Conservation (phyloP, 1,140 invertebrate genomes). For the Zophobas morio region DNA sequence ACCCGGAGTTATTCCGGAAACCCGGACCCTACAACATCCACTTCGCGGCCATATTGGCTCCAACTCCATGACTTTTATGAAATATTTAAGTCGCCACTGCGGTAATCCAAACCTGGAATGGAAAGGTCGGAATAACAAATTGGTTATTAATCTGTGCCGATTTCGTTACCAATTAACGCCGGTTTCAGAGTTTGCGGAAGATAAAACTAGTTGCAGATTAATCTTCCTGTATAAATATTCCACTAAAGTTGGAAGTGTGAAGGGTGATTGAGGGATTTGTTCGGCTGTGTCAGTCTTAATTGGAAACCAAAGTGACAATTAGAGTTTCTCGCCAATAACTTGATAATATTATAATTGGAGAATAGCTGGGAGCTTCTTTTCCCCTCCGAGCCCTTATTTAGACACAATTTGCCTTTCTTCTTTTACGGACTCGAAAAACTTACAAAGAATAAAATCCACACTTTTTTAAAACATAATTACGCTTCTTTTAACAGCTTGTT, state of each 20-base stretch:
- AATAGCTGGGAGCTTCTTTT: constrained; percentile 55
- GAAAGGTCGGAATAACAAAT: constrained; percentile 12
- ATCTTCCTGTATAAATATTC: constrained; percentile 41
- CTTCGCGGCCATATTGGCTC: constrained; percentile 51
- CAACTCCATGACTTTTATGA: constrained; percentile 44
- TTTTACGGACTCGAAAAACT: constrained; percentile 28
- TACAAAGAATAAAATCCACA: constrained; percentile 43
- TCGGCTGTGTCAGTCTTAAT: constrained; percentile 54
- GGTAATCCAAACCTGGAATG: too few species aligned
- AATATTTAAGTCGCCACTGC: constrained; percentile 31
- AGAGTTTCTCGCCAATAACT: constrained; percentile 62
- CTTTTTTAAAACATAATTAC: constrained; percentile 58
- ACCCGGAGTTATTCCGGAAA: constrained; percentile 47
- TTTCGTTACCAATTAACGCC: constrained; percentile 6
- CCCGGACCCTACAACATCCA: constrained; percentile 42
- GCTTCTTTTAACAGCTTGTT: constrained; percentile 45
- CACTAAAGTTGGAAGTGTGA: constrained; percentile 49
- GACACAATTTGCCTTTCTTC: constrained; percentile 45
- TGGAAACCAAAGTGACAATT: constrained; percentile 64
- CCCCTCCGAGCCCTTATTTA: constrained; percentile 40
- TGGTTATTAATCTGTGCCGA: constrained; percentile 11
- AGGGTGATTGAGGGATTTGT: constrained; percentile 50
- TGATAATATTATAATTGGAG: constrained; percentile 64
- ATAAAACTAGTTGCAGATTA: constrained; percentile 39
- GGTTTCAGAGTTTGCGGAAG: constrained; percentile 1